Percentiles rank a stretch among this genome's conserved stretches.
These are phyloP conservation scores for Drosophila prostipennis DNA, from an alignment of 2,888 invertebrate species.

Conservation along the genomic window DNA sequence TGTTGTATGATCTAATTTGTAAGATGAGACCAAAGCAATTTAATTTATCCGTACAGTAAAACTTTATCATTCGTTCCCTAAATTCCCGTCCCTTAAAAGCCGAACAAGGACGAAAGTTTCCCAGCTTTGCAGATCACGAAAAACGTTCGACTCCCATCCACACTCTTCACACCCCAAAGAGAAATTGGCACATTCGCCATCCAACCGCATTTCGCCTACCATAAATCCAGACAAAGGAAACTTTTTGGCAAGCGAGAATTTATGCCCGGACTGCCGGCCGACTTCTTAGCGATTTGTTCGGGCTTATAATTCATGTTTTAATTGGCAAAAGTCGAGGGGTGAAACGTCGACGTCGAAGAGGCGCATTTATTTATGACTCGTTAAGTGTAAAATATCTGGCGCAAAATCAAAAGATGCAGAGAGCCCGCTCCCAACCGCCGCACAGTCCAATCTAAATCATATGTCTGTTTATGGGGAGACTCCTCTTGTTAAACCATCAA, in stretches of 20 bases:
- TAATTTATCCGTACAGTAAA: slow-evolving; percentile 15
- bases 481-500: slow-evolving; percentile 39
- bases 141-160: neutral
- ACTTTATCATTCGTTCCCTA: slow-evolving; percentile 19
- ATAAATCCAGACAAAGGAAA: slow-evolving; percentile 71
- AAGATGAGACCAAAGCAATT: slow-evolving; percentile 9
- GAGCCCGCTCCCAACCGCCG: neutral
- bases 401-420: slow-evolving; percentile 62
- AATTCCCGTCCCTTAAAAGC: neutral
- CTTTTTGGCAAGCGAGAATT: slow-evolving; percentile 70
- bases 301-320: slow-evolving; percentile 76
- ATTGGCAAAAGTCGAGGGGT: slow-evolving; percentile 68
- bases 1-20: too few relatives aligned
- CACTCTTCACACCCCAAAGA: slow-evolving; percentile 11
- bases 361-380: slow-evolving; percentile 66
- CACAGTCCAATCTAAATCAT: slow-evolving; percentile 58
- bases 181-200: slow-evolving; percentile 44
- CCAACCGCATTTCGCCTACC: slow-evolving; percentile 66
- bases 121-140: neutral
- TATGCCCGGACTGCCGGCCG: slow-evolving; percentile 58
- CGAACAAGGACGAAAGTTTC: slow-evolving; percentile 11
- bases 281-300: slow-evolving; percentile 65
- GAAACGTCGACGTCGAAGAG: slow-evolving; percentile 22
- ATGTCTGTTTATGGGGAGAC: slow-evolving; percentile 49
- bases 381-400: slow-evolving; percentile 76